Evolutionary conservation across 2,888 invertebrate species (phyloP), one percentile per base, ranked within the genome.

Genomic region (Polyommatus iphigenia): DNA sequence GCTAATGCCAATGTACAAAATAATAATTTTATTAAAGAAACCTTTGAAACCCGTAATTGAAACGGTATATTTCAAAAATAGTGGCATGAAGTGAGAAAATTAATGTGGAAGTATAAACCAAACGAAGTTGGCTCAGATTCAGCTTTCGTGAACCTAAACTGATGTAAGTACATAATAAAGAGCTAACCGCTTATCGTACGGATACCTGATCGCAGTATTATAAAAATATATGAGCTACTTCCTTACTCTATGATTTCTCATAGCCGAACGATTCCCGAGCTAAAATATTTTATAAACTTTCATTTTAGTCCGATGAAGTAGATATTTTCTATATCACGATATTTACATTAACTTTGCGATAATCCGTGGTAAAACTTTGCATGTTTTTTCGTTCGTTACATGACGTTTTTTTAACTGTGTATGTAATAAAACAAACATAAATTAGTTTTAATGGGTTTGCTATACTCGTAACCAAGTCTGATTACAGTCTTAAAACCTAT

Each of bases 151-250:
- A 75, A 75, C 75, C 75, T 29, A 50, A 29, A 75, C 75, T 67
- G 67, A 67, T 29, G 32, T 67, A 24, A 75, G 50, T 54, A 54
- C 75, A 29, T 75, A 54, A 75, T 41, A 73, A 50, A 75, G 46
- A 75, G 54, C 75, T 7, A 50, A 50, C 46, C 75, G 75, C 75
- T 75, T 75, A 75, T 75, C 75, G 75, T n/a, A 50, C 75, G 75
- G 46, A 50, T 75, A 54, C 75, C 46, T 50, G 75, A 75, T 75
- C 75, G 75, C 54, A 54, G 46, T 75, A 50, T 50, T 75, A 50
- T 75, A 75, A 75, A 75, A 75, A 75, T 75, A 75, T 75, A 75
- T 75, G 75, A 75, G 75, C 75, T 50, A 54, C 75, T 75, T 75
- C 75, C 75, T 32, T 18, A 15, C 73, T 41, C 46, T 73, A 41